Evolutionary conservation across 1,140 invertebrate species (phyloP).

Genomic region (Drosophila equinoxialis): DNA sequence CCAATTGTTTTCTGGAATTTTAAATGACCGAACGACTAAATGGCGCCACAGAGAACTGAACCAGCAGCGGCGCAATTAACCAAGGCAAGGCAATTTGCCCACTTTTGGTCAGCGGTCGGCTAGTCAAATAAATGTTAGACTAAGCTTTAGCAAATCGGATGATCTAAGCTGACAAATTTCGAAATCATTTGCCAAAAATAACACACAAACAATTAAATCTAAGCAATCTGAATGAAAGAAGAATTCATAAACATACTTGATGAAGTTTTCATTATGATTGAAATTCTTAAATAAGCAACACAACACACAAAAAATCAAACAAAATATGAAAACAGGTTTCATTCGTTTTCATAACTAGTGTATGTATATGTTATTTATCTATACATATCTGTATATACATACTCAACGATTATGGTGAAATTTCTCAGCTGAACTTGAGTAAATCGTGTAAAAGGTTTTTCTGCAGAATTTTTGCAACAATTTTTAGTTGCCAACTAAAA

Average conservation of each 20-base stretch:
- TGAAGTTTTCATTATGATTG: constrained; percentile 53
- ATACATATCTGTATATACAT: not conserved
- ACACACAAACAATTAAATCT: constrained; percentile 10
- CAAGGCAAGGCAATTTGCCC: constrained; percentile 63
- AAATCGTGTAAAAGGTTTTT: constrained; percentile 37
- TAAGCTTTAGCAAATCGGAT: constrained; percentile 24
- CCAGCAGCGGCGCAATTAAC: constrained; percentile 55
- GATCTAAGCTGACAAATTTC: constrained; percentile 64
- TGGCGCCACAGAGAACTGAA: constrained; percentile 38
- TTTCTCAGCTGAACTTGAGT: constrained; percentile 36
- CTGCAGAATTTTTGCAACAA: constrained; percentile 48
- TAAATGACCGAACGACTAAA: constrained; percentile 51
- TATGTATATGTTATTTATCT: not conserved
- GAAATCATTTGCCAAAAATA: constrained; percentile 22
- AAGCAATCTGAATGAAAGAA: constrained; percentile 32
- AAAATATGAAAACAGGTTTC: constrained; percentile 56
- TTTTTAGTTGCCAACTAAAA: constrained; percentile 23
- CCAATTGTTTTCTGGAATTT: constrained; percentile 45
- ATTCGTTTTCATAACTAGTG: constrained; percentile 15
- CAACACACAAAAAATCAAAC: constrained; percentile 12
- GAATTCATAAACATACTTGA: constrained; percentile 1
- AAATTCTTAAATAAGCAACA: constrained; percentile 13
- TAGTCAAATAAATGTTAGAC: constrained; percentile 5
- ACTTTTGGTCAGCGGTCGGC: constrained; percentile 33
- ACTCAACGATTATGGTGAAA: constrained; percentile 1